Evolutionary conservation across 2,113 vertebrate species (phyloP).

Genomic region (Esox niger): DNA sequence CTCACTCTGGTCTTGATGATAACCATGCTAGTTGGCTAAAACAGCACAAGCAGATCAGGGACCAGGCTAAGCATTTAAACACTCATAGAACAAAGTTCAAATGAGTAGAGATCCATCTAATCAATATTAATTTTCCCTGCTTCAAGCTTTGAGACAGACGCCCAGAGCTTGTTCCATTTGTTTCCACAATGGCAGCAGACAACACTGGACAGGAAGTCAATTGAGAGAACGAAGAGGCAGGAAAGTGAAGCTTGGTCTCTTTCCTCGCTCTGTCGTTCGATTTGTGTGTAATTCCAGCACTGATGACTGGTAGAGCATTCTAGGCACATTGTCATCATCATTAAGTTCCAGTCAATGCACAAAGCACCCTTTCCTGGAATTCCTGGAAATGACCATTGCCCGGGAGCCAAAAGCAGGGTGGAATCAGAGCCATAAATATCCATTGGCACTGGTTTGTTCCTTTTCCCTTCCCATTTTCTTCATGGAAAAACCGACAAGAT

Average conservation of each 20-base stretch:
- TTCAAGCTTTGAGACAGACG: conserved; percentile 20
- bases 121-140: conserved; percentile 57
- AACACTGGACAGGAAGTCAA: conserved; percentile 17
- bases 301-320: conserved; percentile 50
- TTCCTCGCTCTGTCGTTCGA: conserved; percentile 24
- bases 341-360: no score
- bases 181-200: conserved; percentile 23
- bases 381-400: conserved; percentile 47
- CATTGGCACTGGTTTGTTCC: not conserved
- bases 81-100: conserved; percentile 37
- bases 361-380: conserved; percentile 55
- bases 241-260: not conserved
- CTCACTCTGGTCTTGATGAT: no score
- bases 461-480: no score
- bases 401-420: not conserved
- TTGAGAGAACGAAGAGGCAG: not conserved
- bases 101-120: conserved; percentile 38
- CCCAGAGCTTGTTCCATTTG: conserved; percentile 32
- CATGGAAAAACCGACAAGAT: no score
- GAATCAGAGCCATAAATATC: not conserved
- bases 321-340: conserved; percentile 49
- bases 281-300: conserved; percentile 50
- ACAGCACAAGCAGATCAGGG: no score
- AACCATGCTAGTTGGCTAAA: no score
- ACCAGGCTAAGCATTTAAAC: not conserved